Evolutionary conservation across 2,113 vertebrate species (phyloP), one percentile per base, ranked within the genome.

Genomic region (Rhineura floridana): DNA sequence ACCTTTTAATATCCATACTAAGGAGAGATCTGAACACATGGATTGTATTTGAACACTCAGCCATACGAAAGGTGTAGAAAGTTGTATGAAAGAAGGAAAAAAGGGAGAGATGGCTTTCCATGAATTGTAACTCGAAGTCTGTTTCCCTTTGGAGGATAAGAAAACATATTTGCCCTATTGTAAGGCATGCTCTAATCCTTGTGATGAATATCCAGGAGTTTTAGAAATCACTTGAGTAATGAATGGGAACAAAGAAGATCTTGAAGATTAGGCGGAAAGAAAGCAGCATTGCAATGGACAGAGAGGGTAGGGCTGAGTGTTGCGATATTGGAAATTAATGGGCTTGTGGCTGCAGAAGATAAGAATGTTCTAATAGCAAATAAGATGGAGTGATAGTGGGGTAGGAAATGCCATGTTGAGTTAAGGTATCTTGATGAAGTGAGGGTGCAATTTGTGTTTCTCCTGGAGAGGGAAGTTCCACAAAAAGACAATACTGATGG

Each of bases 91-190:
- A 46, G 81, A 23, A 7, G 69, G 87, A 87, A 62, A 76, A 59
- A 76, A 90, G 79, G 59, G 70, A 83, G 52, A 1, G 44, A 85
- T 90, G 87, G 91, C 90, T 90, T 93, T 72, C 83, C 91, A 82
- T 42, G 90, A 76, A 88, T 91, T 90, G 69, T 44, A 88, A 75
- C 80, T 36, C 21, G 84, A 42, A 75, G 11, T 65, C n/a, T 72
- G 55, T 76, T 94, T 92, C 73, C 59, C n/a, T 69, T 25, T 23
- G 63, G 79, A 63, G 30, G 87, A 69, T 78, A 91, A 91, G 55
- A 52, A 81, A 81, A 63, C 81, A 4, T 36, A 86, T 36, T 28
- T 17, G 13, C 89, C 36, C 0, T 67, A 0, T 63, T 87, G 21
- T 79, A 80, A 63, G 77, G 73, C 46, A 70, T 28, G 87, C 25